A percentile compares a stretch with the other conserved stretches of the same genome.
Evolutionary conservation across 1,140 invertebrate species (phyloP).

Genomic region (Polyergus mexicanus): DNA sequence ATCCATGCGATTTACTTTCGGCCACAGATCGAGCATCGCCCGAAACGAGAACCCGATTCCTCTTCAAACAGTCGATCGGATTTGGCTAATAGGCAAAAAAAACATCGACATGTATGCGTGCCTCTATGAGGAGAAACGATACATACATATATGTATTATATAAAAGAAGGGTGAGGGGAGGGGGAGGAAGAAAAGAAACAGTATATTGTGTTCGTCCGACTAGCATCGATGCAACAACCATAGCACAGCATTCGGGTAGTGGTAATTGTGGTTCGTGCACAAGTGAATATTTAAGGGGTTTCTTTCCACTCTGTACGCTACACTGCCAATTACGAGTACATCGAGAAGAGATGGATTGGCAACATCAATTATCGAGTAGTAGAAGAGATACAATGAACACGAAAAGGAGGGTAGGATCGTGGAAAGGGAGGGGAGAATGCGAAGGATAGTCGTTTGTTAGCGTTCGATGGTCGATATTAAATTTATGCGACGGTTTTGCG

Average conservation of each 20-base stretch:
- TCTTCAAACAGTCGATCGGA: conserved; percentile 56
- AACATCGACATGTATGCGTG: conserved; percentile 65
- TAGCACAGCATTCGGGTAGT: conserved; percentile 43
- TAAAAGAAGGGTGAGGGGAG: neutral
- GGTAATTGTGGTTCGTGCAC: conserved; percentile 57
- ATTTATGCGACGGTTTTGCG: conserved; percentile 19
- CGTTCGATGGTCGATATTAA: neutral
- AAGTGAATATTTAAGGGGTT: conserved; percentile 52
- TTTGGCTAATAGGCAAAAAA: conserved; percentile 63
- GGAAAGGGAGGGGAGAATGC: neutral
- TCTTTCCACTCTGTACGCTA: conserved; percentile 59
- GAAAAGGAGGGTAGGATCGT: neutral
- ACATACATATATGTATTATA: neutral
- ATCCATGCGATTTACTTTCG: conserved; percentile 19
- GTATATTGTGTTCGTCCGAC: conserved; percentile 46
- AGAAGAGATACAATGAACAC: conserved; percentile 12
- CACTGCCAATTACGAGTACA: conserved; percentile 24
- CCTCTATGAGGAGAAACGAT: conserved; percentile 35
- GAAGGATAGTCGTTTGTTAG: conserved; percentile 6
- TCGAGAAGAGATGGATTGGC: conserved; percentile 28
- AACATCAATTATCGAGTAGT: conserved; percentile 50
- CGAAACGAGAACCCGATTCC: conserved; percentile 6
- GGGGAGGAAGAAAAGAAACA: neutral
- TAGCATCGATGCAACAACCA: conserved; percentile 56
- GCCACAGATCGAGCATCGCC: conserved; percentile 66